phyloP scores from a whole-genome alignment of 2,888 invertebrate species.

The Drosophila pseudotakahashii region DNA sequence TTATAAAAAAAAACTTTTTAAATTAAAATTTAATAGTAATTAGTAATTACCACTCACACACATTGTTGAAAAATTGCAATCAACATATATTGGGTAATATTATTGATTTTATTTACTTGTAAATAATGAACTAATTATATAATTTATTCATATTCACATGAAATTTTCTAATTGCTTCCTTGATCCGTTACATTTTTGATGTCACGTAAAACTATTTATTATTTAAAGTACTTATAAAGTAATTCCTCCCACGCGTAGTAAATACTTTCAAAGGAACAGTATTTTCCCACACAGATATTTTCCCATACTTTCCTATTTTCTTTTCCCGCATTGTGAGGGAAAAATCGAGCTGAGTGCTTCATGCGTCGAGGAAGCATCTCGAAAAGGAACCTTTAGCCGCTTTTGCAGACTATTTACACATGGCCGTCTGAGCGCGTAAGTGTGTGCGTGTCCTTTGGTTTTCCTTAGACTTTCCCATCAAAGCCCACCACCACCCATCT shows the following conservation, averaged over 20 bases:
- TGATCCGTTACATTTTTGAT: neutral
- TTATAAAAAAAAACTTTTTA: too few relatives aligned
- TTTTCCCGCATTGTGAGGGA: slow-evolving; percentile 24
- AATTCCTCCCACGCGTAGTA: neutral
- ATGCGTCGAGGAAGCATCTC: slow-evolving; percentile 12
- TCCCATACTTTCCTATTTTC: slow-evolving; percentile 11
- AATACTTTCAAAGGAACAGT: neutral
- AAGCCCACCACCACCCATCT: neutral
- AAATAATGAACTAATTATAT: too few relatives aligned
- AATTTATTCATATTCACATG: too few relatives aligned
- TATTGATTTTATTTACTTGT: too few relatives aligned
- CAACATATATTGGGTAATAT: too few relatives aligned
- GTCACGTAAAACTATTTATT: neutral
- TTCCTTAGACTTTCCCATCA: slow-evolving; percentile 10
- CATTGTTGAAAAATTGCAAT: too few relatives aligned
- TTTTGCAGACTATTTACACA: slow-evolving; percentile 44
- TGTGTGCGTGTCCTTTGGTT: slow-evolving; percentile 33
- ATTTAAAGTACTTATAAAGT: neutral
- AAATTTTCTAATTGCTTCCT: too few relatives aligned
- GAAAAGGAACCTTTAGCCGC: slow-evolving; percentile 42
- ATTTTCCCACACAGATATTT: slow-evolving; percentile 6
- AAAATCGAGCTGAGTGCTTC: slow-evolving; percentile 38
- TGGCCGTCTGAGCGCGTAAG: slow-evolving; percentile 10
- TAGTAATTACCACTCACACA: too few relatives aligned
- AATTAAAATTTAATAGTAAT: too few relatives aligned